phyloP scores from a whole-genome alignment of 2,797 vertebrate genomes.

The Bryconaethiops microstoma region DNA sequence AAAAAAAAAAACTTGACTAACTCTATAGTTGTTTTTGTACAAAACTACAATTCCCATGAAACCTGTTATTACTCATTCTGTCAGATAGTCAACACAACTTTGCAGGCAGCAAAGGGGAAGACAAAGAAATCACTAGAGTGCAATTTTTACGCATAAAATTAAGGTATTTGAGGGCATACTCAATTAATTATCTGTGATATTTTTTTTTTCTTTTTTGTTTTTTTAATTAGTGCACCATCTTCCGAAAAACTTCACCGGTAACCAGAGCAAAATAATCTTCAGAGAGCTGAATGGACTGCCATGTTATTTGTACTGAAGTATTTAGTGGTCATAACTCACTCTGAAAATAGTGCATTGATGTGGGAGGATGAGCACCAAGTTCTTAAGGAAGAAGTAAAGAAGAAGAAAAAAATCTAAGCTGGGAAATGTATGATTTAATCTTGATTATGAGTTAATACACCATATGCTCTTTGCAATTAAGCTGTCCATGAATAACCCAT shows the following conservation, averaged over 20 bases:
- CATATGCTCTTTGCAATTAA: conserved; percentile 80
- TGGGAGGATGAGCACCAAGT: conserved; percentile 32
- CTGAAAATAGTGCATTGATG: conserved; percentile 34
- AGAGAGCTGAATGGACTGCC: conserved; percentile 17
- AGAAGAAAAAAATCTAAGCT: conserved; percentile 57
- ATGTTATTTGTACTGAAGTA: conserved; percentile 25
- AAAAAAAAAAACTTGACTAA: not conserved
- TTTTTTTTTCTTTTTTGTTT: not conserved
- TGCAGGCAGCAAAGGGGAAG: not conserved
- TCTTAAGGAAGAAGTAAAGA: conserved; percentile 48
- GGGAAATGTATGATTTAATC: conserved; percentile 74
- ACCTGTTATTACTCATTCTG: not conserved
- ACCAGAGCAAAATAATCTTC: conserved; percentile 11
- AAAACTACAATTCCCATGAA: conserved; percentile 20
- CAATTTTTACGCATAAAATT: conserved; percentile 6
- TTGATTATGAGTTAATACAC: conserved; percentile 79
- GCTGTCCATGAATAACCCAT: conserved; percentile 76
- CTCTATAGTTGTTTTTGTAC: not conserved
- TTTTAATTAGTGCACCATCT: conserved; percentile 3
- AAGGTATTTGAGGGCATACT: not conserved
- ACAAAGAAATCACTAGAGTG: not conserved
- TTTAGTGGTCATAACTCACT: conserved; percentile 36
- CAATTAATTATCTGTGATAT: not conserved
- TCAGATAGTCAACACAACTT: not conserved
- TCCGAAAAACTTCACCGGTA: conserved; percentile 6